These are phyloP conservation scores for Orcinus orca DNA, from an alignment of 2,113 vertebrate species.

Conservation along the genomic window DNA sequence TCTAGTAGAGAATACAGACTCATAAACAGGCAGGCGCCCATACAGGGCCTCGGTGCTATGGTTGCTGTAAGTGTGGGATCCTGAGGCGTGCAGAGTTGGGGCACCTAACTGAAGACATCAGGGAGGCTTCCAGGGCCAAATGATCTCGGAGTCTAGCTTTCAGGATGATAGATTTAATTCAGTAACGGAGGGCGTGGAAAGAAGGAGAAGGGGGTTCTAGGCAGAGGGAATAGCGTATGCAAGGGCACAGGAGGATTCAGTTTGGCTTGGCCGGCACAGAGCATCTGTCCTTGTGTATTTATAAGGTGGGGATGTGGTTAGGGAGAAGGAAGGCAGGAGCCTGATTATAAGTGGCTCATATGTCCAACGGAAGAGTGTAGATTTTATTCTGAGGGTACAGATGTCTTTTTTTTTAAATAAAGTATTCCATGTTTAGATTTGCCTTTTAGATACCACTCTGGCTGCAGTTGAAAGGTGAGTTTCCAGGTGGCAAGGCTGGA, in stretches of 20 bases:
- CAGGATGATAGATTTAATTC: neutral
- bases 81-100: neutral
- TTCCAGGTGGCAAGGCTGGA: neutral
- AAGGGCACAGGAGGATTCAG: neutral
- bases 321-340: neutral
- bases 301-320: neutral
- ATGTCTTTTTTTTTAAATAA: neutral
- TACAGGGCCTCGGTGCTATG: fast-evolving
- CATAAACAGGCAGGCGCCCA: neutral
- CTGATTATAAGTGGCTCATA: neutral
- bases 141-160: neutral
- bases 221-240: neutral
- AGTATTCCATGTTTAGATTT: neutral
- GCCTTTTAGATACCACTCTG: neutral
- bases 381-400: neutral
- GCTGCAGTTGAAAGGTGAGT: neutral
- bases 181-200: neutral
- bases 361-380: neutral
- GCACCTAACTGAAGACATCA: neutral
- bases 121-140: neutral
- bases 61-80: neutral
- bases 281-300: neutral
- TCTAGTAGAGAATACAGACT: neutral
- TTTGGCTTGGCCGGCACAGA: neutral
- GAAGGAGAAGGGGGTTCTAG: neutral